These are phyloP conservation scores for Diadumene lineata DNA, from an alignment of 92 coral and sea anemone genomes.

Conservation along the genomic window DNA sequence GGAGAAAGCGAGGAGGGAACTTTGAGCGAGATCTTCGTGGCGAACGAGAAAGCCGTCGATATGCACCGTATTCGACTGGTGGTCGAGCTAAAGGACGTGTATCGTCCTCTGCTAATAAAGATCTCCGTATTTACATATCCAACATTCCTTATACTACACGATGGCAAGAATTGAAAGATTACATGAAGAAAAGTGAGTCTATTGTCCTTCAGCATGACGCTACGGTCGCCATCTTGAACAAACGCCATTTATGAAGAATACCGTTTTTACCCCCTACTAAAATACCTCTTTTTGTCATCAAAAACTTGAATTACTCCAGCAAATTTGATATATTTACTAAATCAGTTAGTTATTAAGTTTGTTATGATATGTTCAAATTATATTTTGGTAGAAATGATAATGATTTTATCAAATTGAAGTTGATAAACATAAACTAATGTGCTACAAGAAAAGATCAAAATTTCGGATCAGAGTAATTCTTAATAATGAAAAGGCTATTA, in stretches of 20 bases:
- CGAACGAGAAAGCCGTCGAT: slow-evolving; percentile 79
- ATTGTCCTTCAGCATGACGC: background rate
- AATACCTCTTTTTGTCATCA: too few species aligned
- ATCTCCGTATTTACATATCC: slow-evolving; percentile 80
- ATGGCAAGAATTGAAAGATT: slow-evolving; percentile 96
- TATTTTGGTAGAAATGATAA: background rate
- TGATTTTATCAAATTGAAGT: too few species aligned
- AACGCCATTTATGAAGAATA: too few species aligned
- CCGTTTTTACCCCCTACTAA: too few species aligned
- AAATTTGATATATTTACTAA: too few species aligned
- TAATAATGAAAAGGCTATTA: too few species aligned
- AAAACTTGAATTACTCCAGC: too few species aligned
- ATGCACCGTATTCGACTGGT: slow-evolving; percentile 71
- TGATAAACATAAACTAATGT: too few species aligned
- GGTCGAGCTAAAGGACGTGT: slow-evolving; percentile 41
- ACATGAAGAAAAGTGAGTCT: slow-evolving; percentile 77
- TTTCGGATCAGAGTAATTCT: too few species aligned
- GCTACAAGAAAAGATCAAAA: too few species aligned
- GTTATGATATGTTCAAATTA: background rate
- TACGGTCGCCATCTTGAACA: too few species aligned
- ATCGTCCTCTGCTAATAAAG: slow-evolving; percentile 54
- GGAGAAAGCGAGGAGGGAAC: slow-evolving; percentile 77
- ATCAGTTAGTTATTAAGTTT: background rate
- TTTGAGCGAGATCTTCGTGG: slow-evolving; percentile 85
- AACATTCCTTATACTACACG: slow-evolving; percentile 82